Evolutionary conservation across 2,113 vertebrate genomes (phyloP).

Genomic region (Echinops telfairi): DNA sequence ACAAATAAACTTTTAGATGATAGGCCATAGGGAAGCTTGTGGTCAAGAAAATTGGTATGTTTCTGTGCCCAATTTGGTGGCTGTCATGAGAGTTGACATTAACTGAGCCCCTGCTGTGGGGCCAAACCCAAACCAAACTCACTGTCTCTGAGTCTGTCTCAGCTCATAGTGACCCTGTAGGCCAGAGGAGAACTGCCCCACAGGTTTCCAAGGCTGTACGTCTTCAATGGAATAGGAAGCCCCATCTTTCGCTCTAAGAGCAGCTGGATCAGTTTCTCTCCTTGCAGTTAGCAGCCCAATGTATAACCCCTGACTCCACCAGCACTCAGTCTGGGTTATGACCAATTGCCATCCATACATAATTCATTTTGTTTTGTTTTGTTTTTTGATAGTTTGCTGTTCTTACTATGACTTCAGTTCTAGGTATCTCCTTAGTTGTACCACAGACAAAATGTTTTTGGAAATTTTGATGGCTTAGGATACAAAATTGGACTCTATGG

Average conservation of each 20-base stretch:
- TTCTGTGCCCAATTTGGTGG: slow-evolving; percentile 1
- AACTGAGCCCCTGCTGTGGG: not conserved
- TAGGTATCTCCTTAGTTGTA: slow-evolving; percentile 22
- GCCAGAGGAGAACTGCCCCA: too few species aligned
- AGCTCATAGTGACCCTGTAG: too few species aligned
- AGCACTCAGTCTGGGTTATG: not conserved
- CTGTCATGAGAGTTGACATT: not conserved
- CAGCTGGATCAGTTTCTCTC: too few species aligned
- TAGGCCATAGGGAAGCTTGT: not conserved
- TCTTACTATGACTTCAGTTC: not conserved
- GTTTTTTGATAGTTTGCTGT: not conserved
- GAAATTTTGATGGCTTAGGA: not conserved
- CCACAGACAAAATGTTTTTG: not conserved
- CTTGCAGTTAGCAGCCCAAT: too few species aligned
- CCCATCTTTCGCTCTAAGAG: too few species aligned
- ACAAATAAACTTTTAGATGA: slow-evolving; percentile 22
- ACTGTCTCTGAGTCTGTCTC: too few species aligned
- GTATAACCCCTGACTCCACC: too few species aligned
- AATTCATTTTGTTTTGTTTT: not conserved
- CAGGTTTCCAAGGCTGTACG: too few species aligned
- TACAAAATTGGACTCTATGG: not conserved
- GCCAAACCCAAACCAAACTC: not conserved
- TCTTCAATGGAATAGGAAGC: too few species aligned
- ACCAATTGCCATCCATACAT: not conserved
- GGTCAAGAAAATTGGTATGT: slow-evolving; percentile 4